Evolutionary conservation across 2,113 vertebrate species (phyloP).

Genomic region (Epinephelus cyanopodus): DNA sequence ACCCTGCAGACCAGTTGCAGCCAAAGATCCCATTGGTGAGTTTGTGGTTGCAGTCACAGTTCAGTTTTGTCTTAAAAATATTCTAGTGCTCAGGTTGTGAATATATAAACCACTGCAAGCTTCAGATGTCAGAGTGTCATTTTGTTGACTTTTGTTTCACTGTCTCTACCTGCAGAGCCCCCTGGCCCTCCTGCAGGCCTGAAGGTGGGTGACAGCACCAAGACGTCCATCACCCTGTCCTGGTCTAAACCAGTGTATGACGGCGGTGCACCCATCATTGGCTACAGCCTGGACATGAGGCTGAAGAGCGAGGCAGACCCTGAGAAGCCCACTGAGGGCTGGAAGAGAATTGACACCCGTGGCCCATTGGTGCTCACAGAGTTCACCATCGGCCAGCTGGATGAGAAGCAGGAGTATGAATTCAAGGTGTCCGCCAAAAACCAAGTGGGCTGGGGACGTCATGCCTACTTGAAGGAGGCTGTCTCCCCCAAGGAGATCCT

Average conservation of each 20-base stretch:
- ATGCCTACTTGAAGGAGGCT: conserved; percentile 95
- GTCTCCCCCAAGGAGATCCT: conserved; percentile 95
- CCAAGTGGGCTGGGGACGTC: conserved; percentile 96
- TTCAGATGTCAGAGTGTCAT: background rate
- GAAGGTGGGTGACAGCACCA: conserved; percentile 96
- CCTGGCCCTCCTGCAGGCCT: conserved; percentile 94
- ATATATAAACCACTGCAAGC: background rate
- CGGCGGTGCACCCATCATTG: conserved; percentile 95
- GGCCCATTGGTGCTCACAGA: conserved; percentile 93
- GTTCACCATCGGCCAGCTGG: conserved; percentile 92
- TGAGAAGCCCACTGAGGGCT: conserved; percentile 91
- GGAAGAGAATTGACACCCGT: conserved; percentile 93
- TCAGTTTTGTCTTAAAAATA: background rate
- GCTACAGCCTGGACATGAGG: conserved; percentile 94
- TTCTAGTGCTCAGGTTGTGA: background rate
- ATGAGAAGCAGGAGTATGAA: conserved; percentile 94
- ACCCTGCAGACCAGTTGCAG: conserved; percentile 92
- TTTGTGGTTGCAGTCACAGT: background rate
- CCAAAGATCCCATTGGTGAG: conserved; percentile 98
- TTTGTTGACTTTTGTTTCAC: background rate
- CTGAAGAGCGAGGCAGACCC: conserved; percentile 88
- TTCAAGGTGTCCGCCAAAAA: conserved; percentile 97
- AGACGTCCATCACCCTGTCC: conserved; percentile 90
- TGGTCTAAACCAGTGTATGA: conserved; percentile 98
- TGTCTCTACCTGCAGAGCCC: conserved; percentile 87